phyloP scores from a whole-genome alignment of 2,113 vertebrate species.

The Semnornis frantzii region DNA sequence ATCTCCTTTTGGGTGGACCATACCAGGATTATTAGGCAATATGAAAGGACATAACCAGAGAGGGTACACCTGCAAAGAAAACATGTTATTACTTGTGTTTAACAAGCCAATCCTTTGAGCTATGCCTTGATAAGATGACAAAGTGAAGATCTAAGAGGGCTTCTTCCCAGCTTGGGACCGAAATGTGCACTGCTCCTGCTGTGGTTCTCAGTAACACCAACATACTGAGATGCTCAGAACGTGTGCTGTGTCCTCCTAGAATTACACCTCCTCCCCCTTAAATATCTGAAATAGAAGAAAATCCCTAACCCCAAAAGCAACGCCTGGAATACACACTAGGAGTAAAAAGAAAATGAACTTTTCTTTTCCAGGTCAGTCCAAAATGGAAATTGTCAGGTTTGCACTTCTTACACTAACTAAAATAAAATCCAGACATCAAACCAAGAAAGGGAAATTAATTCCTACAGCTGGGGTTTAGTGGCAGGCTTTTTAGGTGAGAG shows the following conservation, averaged over 20 bases:
- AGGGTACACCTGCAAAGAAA: slow-evolving; percentile 88
- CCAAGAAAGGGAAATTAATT: not conserved
- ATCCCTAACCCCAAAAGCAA: not conserved
- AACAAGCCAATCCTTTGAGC: not conserved
- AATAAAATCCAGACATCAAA: not conserved
- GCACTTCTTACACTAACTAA: not conserved
- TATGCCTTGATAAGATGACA: not conserved
- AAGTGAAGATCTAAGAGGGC: not conserved
- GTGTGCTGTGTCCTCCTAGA: not conserved
- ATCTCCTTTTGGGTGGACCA: slow-evolving; percentile 93
- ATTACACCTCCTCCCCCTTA: not conserved
- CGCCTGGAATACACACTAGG: not conserved
- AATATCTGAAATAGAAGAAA: not conserved
- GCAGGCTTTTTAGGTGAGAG: not conserved
- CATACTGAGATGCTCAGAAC: not conserved
- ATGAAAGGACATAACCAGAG: slow-evolving; percentile 96
- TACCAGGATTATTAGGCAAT: slow-evolving; percentile 88
- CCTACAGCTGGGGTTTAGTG: not conserved
- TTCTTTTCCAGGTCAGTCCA: not conserved
- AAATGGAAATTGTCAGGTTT: not conserved
- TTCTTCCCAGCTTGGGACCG: not conserved
- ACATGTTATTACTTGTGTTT: not conserved
- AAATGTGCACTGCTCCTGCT: not conserved
- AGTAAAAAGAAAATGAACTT: not conserved
- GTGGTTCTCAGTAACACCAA: not conserved